Evolutionary conservation across 2,797 vertebrate genomes (phyloP), one percentile per base, ranked within the genome.

Genomic region (Poeciliopsis turneri): DNA sequence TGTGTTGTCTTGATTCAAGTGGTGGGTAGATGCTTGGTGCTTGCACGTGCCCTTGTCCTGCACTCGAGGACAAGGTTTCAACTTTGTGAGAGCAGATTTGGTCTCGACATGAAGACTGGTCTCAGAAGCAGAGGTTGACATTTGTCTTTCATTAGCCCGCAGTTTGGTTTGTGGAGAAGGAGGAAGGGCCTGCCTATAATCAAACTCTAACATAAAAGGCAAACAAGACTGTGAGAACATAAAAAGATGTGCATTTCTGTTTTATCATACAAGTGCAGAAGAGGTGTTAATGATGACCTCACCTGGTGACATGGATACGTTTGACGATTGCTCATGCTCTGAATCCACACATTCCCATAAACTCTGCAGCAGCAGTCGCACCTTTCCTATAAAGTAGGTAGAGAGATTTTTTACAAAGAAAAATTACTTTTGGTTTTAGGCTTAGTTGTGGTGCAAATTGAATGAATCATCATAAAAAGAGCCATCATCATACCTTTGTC

Each of bases 341-440:
- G 94, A 95, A 73, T 97, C 96, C 72, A 99, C 93, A 86, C 98
- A 99, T 47, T 93, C 90, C 98, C 98, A 98, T 73, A 99, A 93
- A 78, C 97, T 95, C 79, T 97, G 93, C 18, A 99, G 87, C 13
- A 99, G 95, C 13, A 94, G 84, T 61, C 95, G 96, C 41, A 99
- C 84, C 94, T 96, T 97, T 86, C 94, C 98, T 99, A 90, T 70
- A 89, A 88, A 85, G 79, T 3, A 90, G 5, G 76, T 4, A 75
- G 7, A 57, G 0, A 4, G 0, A 59, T 11, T 46, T 9, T 47
- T 18, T 33, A n/a, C 20, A 51, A 33, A 25, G 64, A 20, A 11
- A 6, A 77, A 57, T 47, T 8, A 0, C 51, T 39, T 49, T 11
- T 47, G 0, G 8, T 51, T 68, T 72, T 25, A 39, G 0, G 16